Conservation (phyloP, 2,113 vertebrate genomes). For the Lagopus muta region DNA sequence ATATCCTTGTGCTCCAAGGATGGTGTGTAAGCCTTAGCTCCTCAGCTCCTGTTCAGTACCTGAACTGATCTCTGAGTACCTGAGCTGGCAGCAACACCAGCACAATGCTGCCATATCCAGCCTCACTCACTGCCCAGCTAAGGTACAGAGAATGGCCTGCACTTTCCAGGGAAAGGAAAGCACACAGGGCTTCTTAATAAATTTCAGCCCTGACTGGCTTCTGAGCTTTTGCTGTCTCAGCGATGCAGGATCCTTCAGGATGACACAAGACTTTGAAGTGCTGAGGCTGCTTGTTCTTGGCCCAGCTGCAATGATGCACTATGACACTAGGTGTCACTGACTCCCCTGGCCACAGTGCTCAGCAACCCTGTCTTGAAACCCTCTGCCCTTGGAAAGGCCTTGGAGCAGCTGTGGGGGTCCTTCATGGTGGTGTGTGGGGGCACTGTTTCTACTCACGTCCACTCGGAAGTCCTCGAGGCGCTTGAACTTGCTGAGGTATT, state of each 20-base stretch:
- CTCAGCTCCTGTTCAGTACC: background rate
- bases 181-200: background rate
- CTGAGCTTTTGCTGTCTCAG: background rate
- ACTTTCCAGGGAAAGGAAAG: background rate
- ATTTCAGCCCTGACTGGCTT: no score
- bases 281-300: background rate
- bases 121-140: background rate
- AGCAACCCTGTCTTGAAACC: background rate
- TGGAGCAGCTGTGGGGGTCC: background rate
- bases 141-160: background rate
- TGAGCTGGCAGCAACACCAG: background rate
- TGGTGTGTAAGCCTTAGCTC: background rate
- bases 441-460: slow-evolving; percentile 84
- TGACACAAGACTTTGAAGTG: background rate
- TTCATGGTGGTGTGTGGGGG: accelerated
- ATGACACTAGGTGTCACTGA: slow-evolving; percentile 33
- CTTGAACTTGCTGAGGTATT: slow-evolving; percentile 93
- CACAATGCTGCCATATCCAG: background rate
- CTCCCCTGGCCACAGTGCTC: accelerated
- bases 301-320: background rate
- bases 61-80: no score
- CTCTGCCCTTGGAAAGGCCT: accelerated
- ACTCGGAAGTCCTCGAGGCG: slow-evolving; percentile 98
- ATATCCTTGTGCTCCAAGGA: background rate
- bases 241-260: background rate